Percentiles rank a stretch among this genome's conserved stretches.
Conservation (phyloP, 2,888 invertebrate species). For the Apodemia mormo region DNA sequence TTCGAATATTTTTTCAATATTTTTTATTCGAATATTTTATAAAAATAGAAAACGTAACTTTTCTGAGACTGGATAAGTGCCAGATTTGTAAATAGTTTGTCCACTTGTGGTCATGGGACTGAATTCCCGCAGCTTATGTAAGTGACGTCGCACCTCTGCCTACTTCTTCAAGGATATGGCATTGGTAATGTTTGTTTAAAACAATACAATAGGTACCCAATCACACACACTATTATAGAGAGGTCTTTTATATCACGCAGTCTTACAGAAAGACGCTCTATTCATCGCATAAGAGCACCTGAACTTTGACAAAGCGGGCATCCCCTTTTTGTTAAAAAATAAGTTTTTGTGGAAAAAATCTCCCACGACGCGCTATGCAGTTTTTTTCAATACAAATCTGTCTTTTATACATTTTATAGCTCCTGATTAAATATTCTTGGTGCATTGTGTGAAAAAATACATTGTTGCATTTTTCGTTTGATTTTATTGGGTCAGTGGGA, state of each 20-base stretch:
- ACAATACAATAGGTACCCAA: neutral
- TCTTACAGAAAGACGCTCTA: slow-evolving; percentile 38
- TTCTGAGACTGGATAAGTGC: too few relatives aligned
- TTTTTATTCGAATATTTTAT: too few relatives aligned
- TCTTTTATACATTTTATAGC: slow-evolving; percentile 49
- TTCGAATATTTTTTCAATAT: too few relatives aligned
- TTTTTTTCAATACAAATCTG: slow-evolving; percentile 44
- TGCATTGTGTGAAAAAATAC: slow-evolving; percentile 37
- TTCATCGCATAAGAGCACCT: slow-evolving; percentile 56
- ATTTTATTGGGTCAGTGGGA: slow-evolving; percentile 45
- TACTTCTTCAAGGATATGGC: neutral
- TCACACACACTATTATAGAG: neutral
- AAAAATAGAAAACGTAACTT: too few relatives aligned
- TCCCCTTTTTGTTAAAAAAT: slow-evolving; percentile 54
- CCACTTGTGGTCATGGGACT: too few relatives aligned
- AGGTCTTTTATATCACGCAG: slow-evolving; percentile 18
- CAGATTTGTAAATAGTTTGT: too few relatives aligned
- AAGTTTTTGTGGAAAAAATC: slow-evolving; percentile 53
- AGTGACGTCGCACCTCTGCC: too few relatives aligned
- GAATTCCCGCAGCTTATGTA: too few relatives aligned
- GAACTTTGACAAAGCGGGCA: slow-evolving; percentile 56
- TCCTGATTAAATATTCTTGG: slow-evolving; percentile 50
- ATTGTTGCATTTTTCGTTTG: slow-evolving; percentile 32
- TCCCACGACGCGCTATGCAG: slow-evolving; percentile 64
- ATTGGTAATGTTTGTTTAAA: neutral